phyloP scores from a whole-genome alignment of 2,113 vertebrate species.

The Ictidomys tridecemlineatus region DNA sequence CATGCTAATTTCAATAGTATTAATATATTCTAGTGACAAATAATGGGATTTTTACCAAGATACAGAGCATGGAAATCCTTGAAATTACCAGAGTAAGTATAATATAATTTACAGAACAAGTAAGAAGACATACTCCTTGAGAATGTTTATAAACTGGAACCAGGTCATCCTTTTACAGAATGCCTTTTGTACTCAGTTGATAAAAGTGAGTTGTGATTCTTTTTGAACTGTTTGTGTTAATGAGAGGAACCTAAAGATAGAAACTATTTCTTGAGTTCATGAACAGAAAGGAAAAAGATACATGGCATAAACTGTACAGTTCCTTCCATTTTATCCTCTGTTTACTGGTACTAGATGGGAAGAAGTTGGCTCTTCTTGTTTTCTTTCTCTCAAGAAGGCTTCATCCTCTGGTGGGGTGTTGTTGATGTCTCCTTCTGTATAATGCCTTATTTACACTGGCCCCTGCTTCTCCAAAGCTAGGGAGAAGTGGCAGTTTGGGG shows the following conservation, averaged over 20 bases:
- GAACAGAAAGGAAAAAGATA: not conserved
- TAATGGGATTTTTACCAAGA: not conserved
- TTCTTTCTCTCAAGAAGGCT: not conserved
- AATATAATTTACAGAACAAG: not conserved
- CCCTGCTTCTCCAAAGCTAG: not conserved
- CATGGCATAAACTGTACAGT: not conserved
- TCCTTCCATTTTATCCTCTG: not conserved
- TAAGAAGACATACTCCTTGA: not conserved
- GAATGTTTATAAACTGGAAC: not conserved
- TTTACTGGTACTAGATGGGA: not conserved
- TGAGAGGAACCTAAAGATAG: not conserved
- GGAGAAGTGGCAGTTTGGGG: not conserved
- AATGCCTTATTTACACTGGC: not conserved
- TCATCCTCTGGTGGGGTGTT: not conserved
- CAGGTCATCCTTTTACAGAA: not conserved
- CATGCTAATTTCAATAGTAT: not conserved
- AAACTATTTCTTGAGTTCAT: not conserved
- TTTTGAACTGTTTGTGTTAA: not conserved
- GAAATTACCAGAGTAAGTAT: not conserved
- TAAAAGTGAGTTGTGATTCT: not conserved
- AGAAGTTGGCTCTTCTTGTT: not conserved
- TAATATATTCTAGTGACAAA: not conserved
- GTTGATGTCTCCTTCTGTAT: not conserved
- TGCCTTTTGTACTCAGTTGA: not conserved
- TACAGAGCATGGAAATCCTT: not conserved